Base-by-base conservation (phyloP, 2,888 invertebrate genomes). In the Diploptera punctata region DNA sequence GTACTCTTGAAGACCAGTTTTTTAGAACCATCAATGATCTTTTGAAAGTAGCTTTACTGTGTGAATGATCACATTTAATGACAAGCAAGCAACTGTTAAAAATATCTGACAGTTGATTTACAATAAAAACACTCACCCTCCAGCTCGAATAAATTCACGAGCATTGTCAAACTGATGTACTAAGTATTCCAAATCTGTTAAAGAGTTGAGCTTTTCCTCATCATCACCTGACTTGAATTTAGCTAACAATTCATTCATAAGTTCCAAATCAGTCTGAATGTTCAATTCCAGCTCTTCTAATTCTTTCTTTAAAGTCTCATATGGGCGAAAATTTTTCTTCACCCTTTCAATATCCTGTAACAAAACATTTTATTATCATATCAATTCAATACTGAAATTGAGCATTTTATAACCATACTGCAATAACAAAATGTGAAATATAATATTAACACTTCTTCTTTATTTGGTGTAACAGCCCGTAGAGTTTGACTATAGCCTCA, bases 141-240 rank as follows among this genome's bases (percentile, higher is more conserved):
- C 88, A 77, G 88, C 83, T 74, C 88, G 87, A 38, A 90, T 85
- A 80, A 94, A 93, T 77, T 90, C 84, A 72, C 88, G 82, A 0
- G 91, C 93, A 83, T 92, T 93, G 80, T 93, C 93, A 77, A 90
- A 88, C 82, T 93, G 91, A 81, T 93, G 93, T n/a, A 91, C 85
- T 71, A 92, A 83, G 81, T 89, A 91, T 79, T 91, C 91, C 52
- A 94, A 82, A 79, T 92, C 90, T 68, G 87, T 86, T 38, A 93
- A 81, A 75, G 86, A 84, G 33, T 81, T 81, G 26, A 87, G 76
- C 74, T 87, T 81, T 65, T 82, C 81, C 43, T 84, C 82, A 18
- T 81, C 78, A 33, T 77, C 77, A 21, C n/a, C 24, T 24, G 29
- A 31, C 61, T 85, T 81, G 74, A 88, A 87, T 67, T 86, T 82